phyloP scores from a whole-genome alignment of 2,113 vertebrate genomes.

The Cathartes aura region DNA sequence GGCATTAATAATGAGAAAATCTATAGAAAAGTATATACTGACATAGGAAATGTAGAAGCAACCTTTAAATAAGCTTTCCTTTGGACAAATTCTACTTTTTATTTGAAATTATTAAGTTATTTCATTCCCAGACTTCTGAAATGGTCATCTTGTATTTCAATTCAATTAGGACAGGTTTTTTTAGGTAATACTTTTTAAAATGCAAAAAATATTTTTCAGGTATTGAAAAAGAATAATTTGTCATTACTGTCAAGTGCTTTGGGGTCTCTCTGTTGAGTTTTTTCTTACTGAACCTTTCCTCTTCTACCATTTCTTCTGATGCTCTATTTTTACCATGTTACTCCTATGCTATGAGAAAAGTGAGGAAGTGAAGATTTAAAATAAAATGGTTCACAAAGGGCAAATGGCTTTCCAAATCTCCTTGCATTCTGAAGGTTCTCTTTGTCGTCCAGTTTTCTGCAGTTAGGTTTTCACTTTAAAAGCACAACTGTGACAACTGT shows the following conservation, averaged over 20 bases:
- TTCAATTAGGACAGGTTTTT: neutral
- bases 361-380: neutral
- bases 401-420: neutral
- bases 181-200: neutral
- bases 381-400: neutral
- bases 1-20: neutral
- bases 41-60: neutral
- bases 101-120: neutral
- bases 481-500: neutral
- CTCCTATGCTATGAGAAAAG: neutral
- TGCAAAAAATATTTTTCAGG: neutral
- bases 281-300: neutral
- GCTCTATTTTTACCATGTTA: neutral
- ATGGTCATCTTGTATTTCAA: neutral
- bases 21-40: neutral
- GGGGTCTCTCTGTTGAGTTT: neutral
- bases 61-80: neutral
- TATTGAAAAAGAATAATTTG: neutral
- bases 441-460: neutral
- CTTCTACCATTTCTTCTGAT: neutral
- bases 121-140: neutral
- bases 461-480: neutral
- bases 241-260: neutral
- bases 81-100: neutral
- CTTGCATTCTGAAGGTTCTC: neutral